Percentiles rank a stretch among this genome's conserved stretches.
Evolutionary conservation across 2,113 vertebrate genomes (phyloP).

Genomic region (Xenopus tropicalis): DNA sequence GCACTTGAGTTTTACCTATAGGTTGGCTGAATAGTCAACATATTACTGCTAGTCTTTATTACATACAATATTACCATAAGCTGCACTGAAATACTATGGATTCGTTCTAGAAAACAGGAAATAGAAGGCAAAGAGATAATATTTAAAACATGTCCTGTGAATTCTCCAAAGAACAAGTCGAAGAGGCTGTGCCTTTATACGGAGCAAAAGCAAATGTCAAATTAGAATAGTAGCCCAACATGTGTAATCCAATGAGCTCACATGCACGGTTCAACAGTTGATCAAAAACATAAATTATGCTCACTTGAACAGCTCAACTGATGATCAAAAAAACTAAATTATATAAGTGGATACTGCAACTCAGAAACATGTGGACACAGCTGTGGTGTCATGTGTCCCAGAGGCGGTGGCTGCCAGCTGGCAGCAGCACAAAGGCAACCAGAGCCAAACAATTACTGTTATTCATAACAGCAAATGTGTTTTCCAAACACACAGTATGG

Average conservation of each 20-base stretch:
- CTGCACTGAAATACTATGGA: too few relatives aligned
- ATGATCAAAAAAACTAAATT: slow-evolving; percentile 80
- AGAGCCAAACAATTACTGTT: slow-evolving; percentile 90
- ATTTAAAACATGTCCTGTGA: too few relatives aligned
- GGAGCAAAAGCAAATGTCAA: slow-evolving; percentile 70
- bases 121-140: too few relatives aligned
- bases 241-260: slow-evolving; percentile 82
- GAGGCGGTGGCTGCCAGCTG: slow-evolving; percentile 79
- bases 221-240: slow-evolving; percentile 75
- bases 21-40: too few relatives aligned
- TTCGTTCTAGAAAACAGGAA: too few relatives aligned
- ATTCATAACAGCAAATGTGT: slow-evolving; percentile 87
- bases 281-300: slow-evolving; percentile 68
- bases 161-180: slow-evolving; percentile 20
- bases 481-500: slow-evolving; percentile 73
- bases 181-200: slow-evolving; percentile 33
- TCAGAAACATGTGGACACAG: slow-evolving; percentile 88
- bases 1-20: too few relatives aligned
- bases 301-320: slow-evolving; percentile 62
- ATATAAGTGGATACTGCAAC: slow-evolving; percentile 72
- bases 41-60: too few relatives aligned
- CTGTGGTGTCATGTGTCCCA: slow-evolving; percentile 90
- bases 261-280: slow-evolving; percentile 67
- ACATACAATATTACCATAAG: too few relatives aligned
- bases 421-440: slow-evolving; percentile 72